These are phyloP conservation scores for Luscinia megarhynchos DNA, from an alignment of 2,797 vertebrate genomes.

Conservation along the genomic window DNA sequence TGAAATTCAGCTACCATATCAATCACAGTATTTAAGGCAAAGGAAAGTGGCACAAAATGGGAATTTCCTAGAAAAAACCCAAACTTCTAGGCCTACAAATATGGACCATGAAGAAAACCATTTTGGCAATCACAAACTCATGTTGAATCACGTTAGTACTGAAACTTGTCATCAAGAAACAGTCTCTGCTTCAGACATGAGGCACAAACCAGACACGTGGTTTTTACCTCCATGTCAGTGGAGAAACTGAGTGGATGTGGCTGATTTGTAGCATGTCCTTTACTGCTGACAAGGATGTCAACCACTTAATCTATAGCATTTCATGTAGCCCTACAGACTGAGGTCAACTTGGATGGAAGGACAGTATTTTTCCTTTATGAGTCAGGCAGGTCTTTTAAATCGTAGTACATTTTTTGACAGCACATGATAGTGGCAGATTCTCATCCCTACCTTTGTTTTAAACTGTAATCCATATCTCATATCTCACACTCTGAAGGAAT, in stretches of 20 bases:
- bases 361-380: neutral
- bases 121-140: neutral
- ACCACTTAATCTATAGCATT: neutral
- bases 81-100: neutral
- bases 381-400: neutral
- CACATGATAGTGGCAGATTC: neutral
- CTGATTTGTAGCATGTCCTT: slow-evolving; percentile 8
- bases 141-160: neutral
- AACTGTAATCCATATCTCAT: neutral
- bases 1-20: neutral
- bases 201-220: neutral
- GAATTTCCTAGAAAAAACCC: neutral
- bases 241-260: neutral
- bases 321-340: neutral
- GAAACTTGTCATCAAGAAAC: neutral
- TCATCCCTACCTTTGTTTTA: neutral
- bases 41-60: neutral
- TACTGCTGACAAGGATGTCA: neutral
- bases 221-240: neutral
- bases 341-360: neutral
- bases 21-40: neutral
- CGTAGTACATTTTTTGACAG: neutral
- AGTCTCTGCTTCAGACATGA: neutral
- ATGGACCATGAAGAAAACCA: neutral
- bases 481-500: neutral